These are phyloP conservation scores for Mesitornis unicolor DNA, from an alignment of 2,113 vertebrate genomes.

Conservation along the genomic window DNA sequence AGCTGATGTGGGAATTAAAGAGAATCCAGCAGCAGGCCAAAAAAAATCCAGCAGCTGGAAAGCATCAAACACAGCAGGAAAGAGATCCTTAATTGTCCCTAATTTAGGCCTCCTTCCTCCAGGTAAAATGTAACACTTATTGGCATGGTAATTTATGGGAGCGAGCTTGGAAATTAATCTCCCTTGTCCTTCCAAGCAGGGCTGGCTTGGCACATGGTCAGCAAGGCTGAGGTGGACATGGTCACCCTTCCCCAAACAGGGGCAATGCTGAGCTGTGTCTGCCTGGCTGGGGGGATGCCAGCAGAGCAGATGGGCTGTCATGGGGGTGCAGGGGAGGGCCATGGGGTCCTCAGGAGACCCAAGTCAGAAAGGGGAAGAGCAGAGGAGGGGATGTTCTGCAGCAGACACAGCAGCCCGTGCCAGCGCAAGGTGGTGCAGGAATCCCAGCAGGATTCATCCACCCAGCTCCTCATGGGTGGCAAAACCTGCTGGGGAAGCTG, in stretches of 20 bases:
- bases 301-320: not conserved
- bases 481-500: not conserved
- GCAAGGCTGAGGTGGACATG: not conserved
- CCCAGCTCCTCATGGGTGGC: not conserved
- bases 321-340: not conserved
- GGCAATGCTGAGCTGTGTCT: accelerated
- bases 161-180: not conserved
- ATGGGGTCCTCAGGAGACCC: not conserved
- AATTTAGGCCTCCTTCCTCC: not conserved
- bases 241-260: not conserved
- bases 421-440: not conserved
- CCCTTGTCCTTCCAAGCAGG: not conserved
- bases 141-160: not conserved
- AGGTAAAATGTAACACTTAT: not conserved
- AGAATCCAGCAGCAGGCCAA: not conserved
- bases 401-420: not conserved
- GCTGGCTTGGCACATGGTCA: not conserved
- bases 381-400: not conserved
- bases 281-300: not conserved
- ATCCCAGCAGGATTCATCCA: not conserved
- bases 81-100: not conserved
- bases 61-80: not conserved
- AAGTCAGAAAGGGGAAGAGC: accelerated
- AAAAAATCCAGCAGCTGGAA: not conserved
- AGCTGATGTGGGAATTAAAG: not conserved